phyloP scores from a whole-genome alignment of 2,113 vertebrate species.

The Cyanistes caeruleus region DNA sequence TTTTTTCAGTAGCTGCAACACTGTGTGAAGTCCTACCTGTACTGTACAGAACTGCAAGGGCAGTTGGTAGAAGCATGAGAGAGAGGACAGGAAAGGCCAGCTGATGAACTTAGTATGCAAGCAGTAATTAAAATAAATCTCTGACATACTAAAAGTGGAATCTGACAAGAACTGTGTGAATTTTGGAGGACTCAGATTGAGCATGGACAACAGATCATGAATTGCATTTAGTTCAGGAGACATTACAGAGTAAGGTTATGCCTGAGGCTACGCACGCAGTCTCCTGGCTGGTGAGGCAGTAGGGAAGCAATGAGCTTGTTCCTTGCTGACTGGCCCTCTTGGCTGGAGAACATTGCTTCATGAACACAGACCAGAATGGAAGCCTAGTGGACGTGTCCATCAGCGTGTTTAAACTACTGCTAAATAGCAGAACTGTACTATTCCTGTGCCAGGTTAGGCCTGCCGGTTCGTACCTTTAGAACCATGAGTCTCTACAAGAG shows the following conservation, averaged over 20 bases:
- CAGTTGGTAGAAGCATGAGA: background rate
- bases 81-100: background rate
- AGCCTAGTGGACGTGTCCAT: fast-evolving
- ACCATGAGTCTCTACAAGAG: fast-evolving
- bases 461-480: background rate
- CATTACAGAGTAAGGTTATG: background rate
- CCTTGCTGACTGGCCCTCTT: background rate
- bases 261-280: fast-evolving
- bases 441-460: background rate
- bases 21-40: background rate
- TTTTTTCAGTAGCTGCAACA: background rate
- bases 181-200: background rate
- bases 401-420: background rate
- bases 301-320: background rate
- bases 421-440: background rate
- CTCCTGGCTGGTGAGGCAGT: background rate
- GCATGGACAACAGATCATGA: background rate
- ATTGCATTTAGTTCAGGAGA: background rate
- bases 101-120: background rate
- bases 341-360: background rate
- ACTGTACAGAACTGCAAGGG: background rate
- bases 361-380: background rate
- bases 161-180: background rate
- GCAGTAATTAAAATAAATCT: background rate
- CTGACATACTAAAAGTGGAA: fast-evolving